These are phyloP conservation scores for Aporophyla lueneburgensis DNA, from an alignment of 2,888 invertebrate species.

Conservation along the genomic window DNA sequence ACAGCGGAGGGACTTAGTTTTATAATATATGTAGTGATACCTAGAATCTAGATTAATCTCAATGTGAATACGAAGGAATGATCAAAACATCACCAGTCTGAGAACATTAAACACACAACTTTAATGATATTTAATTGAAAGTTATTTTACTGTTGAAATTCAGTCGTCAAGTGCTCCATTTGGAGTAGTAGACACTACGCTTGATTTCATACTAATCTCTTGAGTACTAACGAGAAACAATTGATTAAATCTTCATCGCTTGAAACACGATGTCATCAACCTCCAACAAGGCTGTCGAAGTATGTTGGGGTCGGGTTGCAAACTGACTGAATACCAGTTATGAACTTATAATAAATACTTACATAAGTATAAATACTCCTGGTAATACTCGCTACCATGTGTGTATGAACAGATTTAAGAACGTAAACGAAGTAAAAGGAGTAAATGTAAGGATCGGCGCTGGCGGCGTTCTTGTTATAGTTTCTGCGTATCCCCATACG, in stretches of 20 bases:
- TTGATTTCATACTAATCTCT: conserved; percentile 42
- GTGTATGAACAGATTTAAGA: neutral
- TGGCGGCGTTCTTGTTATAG: neutral
- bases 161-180: neutral
- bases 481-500: neutral
- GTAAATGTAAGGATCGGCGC: too few species aligned
- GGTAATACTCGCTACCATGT: neutral
- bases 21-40: neutral
- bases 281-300: conserved; percentile 29
- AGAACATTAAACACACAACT: neutral
- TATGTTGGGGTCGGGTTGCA: conserved; percentile 18
- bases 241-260: conserved; percentile 40
- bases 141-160: conserved; percentile 19
- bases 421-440: neutral
- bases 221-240: conserved; percentile 40
- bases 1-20: neutral
- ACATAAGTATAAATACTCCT: neutral
- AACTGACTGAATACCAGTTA: conserved; percentile 5
- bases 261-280: conserved; percentile 41
- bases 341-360: neutral
- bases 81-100: conserved; percentile 7
- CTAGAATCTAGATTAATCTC: neutral
- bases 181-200: conserved; percentile 1
- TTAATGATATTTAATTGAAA: conserved; percentile 15
- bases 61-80: conserved; percentile 3